Evolutionary conservation across 2,888 invertebrate genomes (phyloP).

Genomic region (Sericinus montela): DNA sequence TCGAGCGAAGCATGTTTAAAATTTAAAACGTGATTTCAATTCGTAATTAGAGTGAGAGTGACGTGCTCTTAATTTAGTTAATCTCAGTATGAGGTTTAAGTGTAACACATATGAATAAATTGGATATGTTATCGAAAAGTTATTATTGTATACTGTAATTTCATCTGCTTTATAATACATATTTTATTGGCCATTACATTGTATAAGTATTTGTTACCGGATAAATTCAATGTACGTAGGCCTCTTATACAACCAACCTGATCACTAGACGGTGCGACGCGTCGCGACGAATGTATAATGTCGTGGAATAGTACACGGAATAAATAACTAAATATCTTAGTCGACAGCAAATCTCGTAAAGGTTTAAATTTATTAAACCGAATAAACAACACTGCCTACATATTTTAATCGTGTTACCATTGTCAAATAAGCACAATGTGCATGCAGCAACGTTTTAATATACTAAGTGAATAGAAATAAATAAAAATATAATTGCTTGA

Average conservation of each 20-base stretch:
- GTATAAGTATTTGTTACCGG: background rate
- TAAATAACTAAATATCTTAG: slow-evolving; percentile 6
- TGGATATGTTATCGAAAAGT: too few species aligned
- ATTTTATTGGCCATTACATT: background rate
- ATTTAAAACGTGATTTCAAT: slow-evolving; percentile 17
- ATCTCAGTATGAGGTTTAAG: too few species aligned
- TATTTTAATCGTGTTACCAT: too few species aligned
- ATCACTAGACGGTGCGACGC: background rate
- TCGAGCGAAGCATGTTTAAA: slow-evolving; percentile 17
- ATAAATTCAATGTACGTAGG: background rate
- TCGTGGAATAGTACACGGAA: slow-evolving; percentile 10
- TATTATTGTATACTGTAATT: too few species aligned
- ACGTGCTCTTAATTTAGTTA: background rate
- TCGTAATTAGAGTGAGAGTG: slow-evolving; percentile 17
- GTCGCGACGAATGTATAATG: slow-evolving; percentile 9
- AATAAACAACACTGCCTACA: background rate
- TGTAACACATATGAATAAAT: too few species aligned
- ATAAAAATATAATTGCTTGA: too few species aligned
- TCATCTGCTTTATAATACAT: background rate
- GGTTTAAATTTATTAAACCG: slow-evolving; percentile 1
- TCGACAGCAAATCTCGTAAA: background rate
- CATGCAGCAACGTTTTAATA: too few species aligned
- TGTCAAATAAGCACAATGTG: too few species aligned
- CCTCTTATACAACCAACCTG: background rate
- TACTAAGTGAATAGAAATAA: too few species aligned